These are phyloP conservation scores for Rhabdomys dilectus DNA, from an alignment of 2,113 vertebrate species.

Conservation along the genomic window DNA sequence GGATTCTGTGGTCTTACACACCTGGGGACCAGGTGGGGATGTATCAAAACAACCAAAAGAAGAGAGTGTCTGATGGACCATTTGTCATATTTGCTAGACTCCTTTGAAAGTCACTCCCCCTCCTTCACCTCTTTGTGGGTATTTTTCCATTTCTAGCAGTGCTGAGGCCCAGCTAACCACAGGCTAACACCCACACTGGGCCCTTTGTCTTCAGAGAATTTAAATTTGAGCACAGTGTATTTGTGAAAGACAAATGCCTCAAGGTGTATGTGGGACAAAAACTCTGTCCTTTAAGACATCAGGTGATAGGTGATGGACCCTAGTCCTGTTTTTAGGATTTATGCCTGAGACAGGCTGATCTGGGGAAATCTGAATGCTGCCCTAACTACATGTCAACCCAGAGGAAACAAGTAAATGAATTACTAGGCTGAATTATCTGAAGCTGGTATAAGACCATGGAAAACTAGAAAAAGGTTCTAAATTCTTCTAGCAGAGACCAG, in stretches of 20 bases:
- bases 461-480: neutral
- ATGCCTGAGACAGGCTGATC: neutral
- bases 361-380: neutral
- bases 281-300: neutral
- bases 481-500: neutral
- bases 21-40: conserved; percentile 79
- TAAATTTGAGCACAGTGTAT: neutral
- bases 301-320: neutral
- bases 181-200: neutral
- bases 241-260: neutral
- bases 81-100: conserved; percentile 67
- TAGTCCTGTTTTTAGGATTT: neutral
- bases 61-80: conserved; percentile 59
- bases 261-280: neutral
- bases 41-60: conserved; percentile 69
- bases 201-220: conserved; percentile 40
- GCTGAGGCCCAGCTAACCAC: neutral
- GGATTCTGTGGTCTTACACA: conserved; percentile 61
- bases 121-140: conserved; percentile 15
- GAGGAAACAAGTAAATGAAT: neutral
- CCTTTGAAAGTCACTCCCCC: conserved; percentile 23
- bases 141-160: conserved; percentile 54
- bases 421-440: conserved; percentile 8
- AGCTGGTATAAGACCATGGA: neutral
- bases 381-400: neutral